Percentiles rank a stretch among this genome's conserved stretches.
Evolutionary conservation across 2,113 vertebrate genomes (phyloP).

Genomic region (Siniperca knerii): DNA sequence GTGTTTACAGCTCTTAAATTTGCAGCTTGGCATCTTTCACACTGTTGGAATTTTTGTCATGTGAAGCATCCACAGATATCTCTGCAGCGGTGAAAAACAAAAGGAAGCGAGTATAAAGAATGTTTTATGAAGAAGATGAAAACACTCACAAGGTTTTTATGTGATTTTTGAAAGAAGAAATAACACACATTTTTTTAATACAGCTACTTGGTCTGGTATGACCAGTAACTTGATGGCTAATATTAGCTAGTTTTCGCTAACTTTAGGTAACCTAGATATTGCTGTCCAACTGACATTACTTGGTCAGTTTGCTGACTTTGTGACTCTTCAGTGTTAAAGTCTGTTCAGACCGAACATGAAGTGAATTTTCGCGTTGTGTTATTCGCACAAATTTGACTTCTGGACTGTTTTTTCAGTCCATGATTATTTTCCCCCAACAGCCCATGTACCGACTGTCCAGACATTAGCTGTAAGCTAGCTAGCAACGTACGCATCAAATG

Average conservation of each 20-base stretch:
- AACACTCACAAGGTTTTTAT: not conserved
- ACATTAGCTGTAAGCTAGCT: not conserved
- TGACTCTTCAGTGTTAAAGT: not conserved
- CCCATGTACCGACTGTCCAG: not conserved
- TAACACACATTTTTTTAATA: not conserved
- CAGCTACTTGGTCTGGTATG: not conserved
- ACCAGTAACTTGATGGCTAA: not conserved
- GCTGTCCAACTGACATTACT: not conserved
- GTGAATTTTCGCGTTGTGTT: not conserved
- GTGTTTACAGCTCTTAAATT: conserved; percentile 39
- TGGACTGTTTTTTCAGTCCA: too few species aligned
- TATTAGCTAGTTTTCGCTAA: not conserved
- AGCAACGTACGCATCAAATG: not conserved
- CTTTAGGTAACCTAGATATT: not conserved
- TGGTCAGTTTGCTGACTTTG: not conserved
- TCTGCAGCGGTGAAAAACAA: conserved; percentile 9
- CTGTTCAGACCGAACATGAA: not conserved
- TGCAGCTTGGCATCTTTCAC: conserved; percentile 37
- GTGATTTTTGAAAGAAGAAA: not conserved
- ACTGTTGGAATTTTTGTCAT: conserved; percentile 12
- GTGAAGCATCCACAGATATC: conserved; percentile 9
- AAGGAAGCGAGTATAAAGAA: not conserved
- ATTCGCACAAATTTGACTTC: too few species aligned
- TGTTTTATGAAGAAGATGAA: not conserved
- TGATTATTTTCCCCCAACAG: not conserved